phyloP scores from a whole-genome alignment of 2,797 vertebrate species.

The Crax fasciolata region DNA sequence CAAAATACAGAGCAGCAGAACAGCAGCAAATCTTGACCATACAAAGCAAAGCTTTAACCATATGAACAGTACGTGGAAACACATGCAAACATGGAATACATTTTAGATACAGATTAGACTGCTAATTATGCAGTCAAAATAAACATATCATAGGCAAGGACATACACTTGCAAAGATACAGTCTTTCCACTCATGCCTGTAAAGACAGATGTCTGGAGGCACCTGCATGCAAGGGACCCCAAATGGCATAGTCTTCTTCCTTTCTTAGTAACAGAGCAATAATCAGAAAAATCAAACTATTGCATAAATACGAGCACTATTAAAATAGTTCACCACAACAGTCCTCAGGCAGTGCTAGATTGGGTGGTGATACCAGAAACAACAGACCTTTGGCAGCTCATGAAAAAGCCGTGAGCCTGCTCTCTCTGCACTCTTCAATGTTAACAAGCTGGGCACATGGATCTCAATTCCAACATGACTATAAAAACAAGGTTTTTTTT shows the following conservation, averaged over 20 bases:
- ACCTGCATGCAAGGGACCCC: not conserved
- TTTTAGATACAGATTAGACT: not conserved
- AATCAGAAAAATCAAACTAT: not conserved
- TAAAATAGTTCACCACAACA: not conserved
- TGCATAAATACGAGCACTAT: not conserved
- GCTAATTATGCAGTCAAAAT: not conserved
- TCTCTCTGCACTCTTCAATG: not conserved
- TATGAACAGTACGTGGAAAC: not conserved
- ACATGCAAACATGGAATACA: not conserved
- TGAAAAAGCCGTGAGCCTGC: not conserved
- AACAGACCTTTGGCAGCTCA: not conserved
- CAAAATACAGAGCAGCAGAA: not conserved
- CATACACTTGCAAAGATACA: not conserved
- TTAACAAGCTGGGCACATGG: not conserved
- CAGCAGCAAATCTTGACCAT: not conserved
- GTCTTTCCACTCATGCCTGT: fast-evolving
- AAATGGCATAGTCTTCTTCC: not conserved
- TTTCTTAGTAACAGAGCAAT: not conserved
- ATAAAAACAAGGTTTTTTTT: not conserved
- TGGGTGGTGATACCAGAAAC: not conserved
- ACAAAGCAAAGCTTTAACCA: not conserved
- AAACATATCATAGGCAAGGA: not conserved
- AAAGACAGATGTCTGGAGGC: not conserved
- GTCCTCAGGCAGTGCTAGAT: not conserved
- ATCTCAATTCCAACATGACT: not conserved